Base-by-base conservation (phyloP, 2,888 invertebrate species). In the Cerceris rybyensis region DNA sequence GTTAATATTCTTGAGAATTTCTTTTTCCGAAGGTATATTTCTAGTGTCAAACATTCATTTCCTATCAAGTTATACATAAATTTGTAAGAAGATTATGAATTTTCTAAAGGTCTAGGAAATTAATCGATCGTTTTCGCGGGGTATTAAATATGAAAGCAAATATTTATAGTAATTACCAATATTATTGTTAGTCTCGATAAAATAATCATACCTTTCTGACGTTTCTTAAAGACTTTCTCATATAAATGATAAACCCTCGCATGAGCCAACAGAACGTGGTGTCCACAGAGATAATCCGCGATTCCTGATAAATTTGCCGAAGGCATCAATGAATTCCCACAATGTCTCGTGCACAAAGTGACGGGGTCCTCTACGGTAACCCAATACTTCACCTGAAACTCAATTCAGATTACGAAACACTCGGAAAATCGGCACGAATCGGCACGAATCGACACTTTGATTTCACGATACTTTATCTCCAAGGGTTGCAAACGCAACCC, bases 291-390 rank as follows among this genome's bases (percentile, higher is more conserved):
- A 89, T 96, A 96, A 61, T 94, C 94, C 0, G 93, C 94, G 14
- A 94, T 86, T 4, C 94, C 95, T 57, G 93, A 93, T 17, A 85
- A 84, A 14, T 84, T 75, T 7, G 88, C 58, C 2, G 82, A 85
- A 69, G 74, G 73, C 7, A 65, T 65, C 7, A 58, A 17, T 14
- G 70, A 49, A 16, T 78, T 68, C 0, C 94, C 95, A 81, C 94
- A 95, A 7, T 94, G 94, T 84, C 93, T 92, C 75, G 93, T 89
- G 84, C 94, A 94, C 49, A 94, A 93, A 84, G 94, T 93, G 93
- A 93, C 93, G 0, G 96, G 96, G 88, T 97, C 97, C 88, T 97
- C 97, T 81, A 97, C 94, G 0, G 97, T 97, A 9, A 96, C 94
- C 96, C 97, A 97, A 70, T 94, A 93, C 80, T 88, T 88, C 0